A percentile compares a stretch with the other conserved stretches of the same genome.
These are phyloP conservation scores for Axea sp. DNA, from an alignment of 2,888 invertebrate genomes.

Conservation along the genomic window DNA sequence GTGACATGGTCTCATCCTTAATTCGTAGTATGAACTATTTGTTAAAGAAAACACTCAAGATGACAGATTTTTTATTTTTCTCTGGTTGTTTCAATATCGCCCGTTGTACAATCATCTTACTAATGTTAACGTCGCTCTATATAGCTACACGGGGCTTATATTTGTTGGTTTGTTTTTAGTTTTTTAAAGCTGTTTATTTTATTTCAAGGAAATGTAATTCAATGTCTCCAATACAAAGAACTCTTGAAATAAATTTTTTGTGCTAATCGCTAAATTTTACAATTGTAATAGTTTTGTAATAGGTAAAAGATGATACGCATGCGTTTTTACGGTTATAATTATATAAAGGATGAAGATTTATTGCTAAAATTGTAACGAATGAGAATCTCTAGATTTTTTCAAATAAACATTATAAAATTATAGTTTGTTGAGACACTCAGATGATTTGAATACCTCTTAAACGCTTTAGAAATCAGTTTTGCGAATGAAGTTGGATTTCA, in stretches of 20 bases:
- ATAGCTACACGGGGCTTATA: not conserved
- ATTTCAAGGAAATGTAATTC: slow-evolving; percentile 2
- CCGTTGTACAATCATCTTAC: not conserved
- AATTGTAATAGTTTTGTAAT: slow-evolving; percentile 37
- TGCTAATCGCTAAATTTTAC: slow-evolving; percentile 23
- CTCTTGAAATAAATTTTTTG: slow-evolving; percentile 27
- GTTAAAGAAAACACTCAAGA: no score
- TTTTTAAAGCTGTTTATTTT: slow-evolving; percentile 1
- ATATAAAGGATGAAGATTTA: slow-evolving; percentile 23
- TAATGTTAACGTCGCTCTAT: not conserved
- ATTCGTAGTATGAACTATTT: slow-evolving; percentile 31
- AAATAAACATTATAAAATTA: slow-evolving; percentile 46
- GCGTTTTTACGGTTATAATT: slow-evolving; percentile 43
- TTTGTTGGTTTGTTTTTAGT: slow-evolving; percentile 8
- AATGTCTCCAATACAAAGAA: slow-evolving; percentile 9
- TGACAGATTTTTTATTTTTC: no score
- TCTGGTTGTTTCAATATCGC: no score
- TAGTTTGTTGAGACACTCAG: no score
- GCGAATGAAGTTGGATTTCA: no score
- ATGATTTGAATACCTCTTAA: no score
- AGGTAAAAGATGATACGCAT: slow-evolving; percentile 13
- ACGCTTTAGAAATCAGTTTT: no score
- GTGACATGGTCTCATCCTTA: slow-evolving; percentile 13
- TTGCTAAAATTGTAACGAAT: slow-evolving; percentile 53
- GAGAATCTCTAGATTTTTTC: slow-evolving; percentile 51